These are phyloP conservation scores for Hypena proboscidalis DNA, from an alignment of 2,888 invertebrate species.

Conservation along the genomic window DNA sequence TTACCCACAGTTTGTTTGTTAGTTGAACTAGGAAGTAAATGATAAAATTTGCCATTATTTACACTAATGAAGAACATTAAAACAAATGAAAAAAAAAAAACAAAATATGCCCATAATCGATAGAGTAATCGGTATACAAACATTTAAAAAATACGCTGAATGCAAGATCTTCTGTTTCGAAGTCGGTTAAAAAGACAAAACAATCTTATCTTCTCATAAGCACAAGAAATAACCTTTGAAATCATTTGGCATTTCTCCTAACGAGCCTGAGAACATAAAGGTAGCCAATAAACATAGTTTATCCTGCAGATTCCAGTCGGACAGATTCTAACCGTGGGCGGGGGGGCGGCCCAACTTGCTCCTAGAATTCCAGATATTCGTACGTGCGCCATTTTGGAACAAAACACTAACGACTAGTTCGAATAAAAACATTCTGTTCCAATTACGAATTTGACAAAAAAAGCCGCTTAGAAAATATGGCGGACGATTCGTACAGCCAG, in stretches of 20 bases:
- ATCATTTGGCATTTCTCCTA: constrained; percentile 24
- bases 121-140: too few relatives aligned
- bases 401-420: constrained; percentile 37
- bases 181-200: too few relatives aligned
- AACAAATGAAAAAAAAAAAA: too few relatives aligned
- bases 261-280: constrained; percentile 32
- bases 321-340: constrained; percentile 41
- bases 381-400: constrained; percentile 12
- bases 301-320: constrained; percentile 45
- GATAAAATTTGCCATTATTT: too few relatives aligned
- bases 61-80: too few relatives aligned
- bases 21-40: too few relatives aligned
- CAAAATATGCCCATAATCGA: too few relatives aligned
- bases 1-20: too few relatives aligned
- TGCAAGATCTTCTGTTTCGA: too few relatives aligned
- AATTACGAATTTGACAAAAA: constrained; percentile 21
- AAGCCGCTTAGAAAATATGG: constrained; percentile 7
- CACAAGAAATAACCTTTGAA: constrained; percentile 1
- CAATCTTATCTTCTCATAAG: too few relatives aligned
- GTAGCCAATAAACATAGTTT: constrained; percentile 54
- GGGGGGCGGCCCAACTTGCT: constrained; percentile 32
- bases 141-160: too few relatives aligned
- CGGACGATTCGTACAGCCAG: too few relatives aligned
- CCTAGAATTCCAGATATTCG: constrained; percentile 49
- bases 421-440: constrained; percentile 22